phyloP scores from a whole-genome alignment of 2,888 invertebrate genomes.

The Tubulanus polymorphus region DNA sequence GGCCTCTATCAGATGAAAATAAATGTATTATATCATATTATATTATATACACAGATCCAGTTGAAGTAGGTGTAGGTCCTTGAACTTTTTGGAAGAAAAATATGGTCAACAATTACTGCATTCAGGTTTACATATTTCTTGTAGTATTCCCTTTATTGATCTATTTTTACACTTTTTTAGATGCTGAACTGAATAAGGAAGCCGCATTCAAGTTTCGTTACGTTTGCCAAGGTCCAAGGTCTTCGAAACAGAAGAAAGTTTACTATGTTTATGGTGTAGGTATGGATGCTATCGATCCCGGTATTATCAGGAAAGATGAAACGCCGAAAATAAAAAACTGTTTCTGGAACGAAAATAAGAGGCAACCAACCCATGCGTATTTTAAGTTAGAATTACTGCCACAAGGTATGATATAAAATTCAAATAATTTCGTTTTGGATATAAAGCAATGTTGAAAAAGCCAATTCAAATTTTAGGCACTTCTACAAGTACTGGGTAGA shows the following conservation, averaged over 20 bases:
- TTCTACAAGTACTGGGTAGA: too few relatives aligned
- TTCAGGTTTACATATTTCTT: too few relatives aligned
- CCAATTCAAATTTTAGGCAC: neutral
- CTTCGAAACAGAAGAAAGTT: conserved; percentile 36
- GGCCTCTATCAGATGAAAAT: too few relatives aligned
- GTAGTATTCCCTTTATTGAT: neutral
- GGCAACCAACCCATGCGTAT: conserved; percentile 33
- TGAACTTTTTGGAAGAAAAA: neutral
- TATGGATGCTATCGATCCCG: conserved; percentile 27
- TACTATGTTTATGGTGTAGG: conserved; percentile 46
- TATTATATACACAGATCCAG: neutral
- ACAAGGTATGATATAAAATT: conserved; percentile 22
- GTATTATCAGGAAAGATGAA: conserved; percentile 19
- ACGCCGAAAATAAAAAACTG: conserved; percentile 29
- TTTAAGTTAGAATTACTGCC: conserved; percentile 27
- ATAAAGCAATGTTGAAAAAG: neutral
- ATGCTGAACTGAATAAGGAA: conserved; percentile 29
- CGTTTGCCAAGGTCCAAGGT: conserved; percentile 39
- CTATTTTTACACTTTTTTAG: conserved; percentile 19
- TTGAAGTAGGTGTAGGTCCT: neutral
- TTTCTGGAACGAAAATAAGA: conserved; percentile 29
- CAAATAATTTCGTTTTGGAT: neutral
- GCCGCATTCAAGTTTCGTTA: conserved; percentile 34
- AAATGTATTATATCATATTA: neutral
- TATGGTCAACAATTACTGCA: too few relatives aligned